A percentile compares a stretch with the other conserved stretches of the same genome.
These are phyloP conservation scores for Littorina saxatilis DNA, from an alignment of 1,140 invertebrate genomes.

Conservation along the genomic window DNA sequence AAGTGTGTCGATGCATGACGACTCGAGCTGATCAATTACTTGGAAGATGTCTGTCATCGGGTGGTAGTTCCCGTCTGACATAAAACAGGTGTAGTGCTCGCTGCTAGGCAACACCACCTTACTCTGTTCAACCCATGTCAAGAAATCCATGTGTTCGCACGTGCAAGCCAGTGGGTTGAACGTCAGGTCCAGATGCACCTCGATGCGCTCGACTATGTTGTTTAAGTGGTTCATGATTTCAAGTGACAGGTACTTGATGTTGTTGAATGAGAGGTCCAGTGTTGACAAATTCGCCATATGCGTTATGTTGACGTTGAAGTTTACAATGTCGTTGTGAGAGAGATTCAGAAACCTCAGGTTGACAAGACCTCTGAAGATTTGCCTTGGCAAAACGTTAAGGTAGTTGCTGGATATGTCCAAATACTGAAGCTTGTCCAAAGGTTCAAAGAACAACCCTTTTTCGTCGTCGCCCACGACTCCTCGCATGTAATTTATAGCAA, in stretches of 20 bases:
- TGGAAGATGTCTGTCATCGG: slow-evolving; percentile 24
- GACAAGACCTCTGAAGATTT: slow-evolving; percentile 30
- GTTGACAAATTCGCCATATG: neutral
- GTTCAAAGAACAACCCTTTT: slow-evolving; percentile 14
- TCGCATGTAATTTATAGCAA: slow-evolving; percentile 35
- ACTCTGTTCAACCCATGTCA: slow-evolving; percentile 47
- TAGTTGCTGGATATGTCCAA: slow-evolving; percentile 50
- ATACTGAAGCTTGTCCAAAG: slow-evolving; percentile 24
- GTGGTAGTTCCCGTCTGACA: slow-evolving; percentile 25
- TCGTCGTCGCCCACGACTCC: neutral
- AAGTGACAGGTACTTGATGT: slow-evolving; percentile 18
- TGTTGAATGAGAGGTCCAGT: slow-evolving; percentile 40
- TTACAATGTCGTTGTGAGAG: slow-evolving; percentile 40
- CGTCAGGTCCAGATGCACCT: slow-evolving; percentile 38
- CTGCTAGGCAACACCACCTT: slow-evolving; percentile 14
- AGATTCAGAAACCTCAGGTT: slow-evolving; percentile 33
- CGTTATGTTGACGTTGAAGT: slow-evolving; percentile 38
- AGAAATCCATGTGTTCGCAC: slow-evolving; percentile 47
- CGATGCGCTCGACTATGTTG: no score
- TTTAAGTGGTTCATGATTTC: slow-evolving; percentile 17
- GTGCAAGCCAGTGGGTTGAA: slow-evolving; percentile 45
- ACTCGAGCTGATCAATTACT: slow-evolving; percentile 32
- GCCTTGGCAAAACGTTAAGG: slow-evolving; percentile 23
- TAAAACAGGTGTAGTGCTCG: slow-evolving; percentile 35
- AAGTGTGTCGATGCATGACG: slow-evolving; percentile 37